Evolutionary conservation across 1,140 invertebrate genomes (phyloP).

Genomic region (Meloidogyne chitwoodi): DNA sequence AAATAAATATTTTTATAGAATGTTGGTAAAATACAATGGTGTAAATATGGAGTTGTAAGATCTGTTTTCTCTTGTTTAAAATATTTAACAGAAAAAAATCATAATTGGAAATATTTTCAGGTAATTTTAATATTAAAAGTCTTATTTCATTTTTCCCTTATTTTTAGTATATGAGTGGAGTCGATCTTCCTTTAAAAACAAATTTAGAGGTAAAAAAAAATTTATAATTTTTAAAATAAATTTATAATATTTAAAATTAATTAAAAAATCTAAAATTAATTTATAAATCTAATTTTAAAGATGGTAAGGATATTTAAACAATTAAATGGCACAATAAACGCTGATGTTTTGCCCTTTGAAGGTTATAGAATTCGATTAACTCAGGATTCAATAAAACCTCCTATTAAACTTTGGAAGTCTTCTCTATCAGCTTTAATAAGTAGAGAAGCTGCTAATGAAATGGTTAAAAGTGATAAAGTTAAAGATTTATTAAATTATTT

Average conservation of each 20-base stretch:
- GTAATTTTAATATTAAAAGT: not conserved
- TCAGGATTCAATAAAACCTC: not conserved
- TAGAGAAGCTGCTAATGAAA: slow-evolving; percentile 34
- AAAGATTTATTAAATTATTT: slow-evolving; percentile 26
- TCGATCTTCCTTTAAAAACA: slow-evolving; percentile 53
- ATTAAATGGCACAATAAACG: slow-evolving; percentile 43
- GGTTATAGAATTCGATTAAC: not conserved
- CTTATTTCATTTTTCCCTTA: not conserved
- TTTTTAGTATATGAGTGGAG: slow-evolving; percentile 41
- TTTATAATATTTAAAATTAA: too few relatives aligned
- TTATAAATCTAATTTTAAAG: slow-evolving; percentile 4
- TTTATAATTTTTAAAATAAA: too few relatives aligned
- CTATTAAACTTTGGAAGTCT: slow-evolving; percentile 46
- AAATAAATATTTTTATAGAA: not conserved
- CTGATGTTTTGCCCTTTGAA: slow-evolving; percentile 33
- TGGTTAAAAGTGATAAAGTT: slow-evolving; percentile 37
- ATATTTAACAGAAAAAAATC: slow-evolving; percentile 28
- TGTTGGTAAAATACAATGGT: slow-evolving; percentile 21
- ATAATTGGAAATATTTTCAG: slow-evolving; percentile 48
- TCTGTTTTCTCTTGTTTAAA: slow-evolving; percentile 34
- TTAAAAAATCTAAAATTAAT: not conserved
- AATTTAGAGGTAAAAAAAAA: slow-evolving; percentile 44
- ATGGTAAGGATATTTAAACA: slow-evolving; percentile 52
- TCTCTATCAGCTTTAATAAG: slow-evolving; percentile 45
- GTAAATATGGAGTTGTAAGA: slow-evolving; percentile 27